phyloP scores from a whole-genome alignment of 2,113 vertebrate species.

The Spea bombifrons region DNA sequence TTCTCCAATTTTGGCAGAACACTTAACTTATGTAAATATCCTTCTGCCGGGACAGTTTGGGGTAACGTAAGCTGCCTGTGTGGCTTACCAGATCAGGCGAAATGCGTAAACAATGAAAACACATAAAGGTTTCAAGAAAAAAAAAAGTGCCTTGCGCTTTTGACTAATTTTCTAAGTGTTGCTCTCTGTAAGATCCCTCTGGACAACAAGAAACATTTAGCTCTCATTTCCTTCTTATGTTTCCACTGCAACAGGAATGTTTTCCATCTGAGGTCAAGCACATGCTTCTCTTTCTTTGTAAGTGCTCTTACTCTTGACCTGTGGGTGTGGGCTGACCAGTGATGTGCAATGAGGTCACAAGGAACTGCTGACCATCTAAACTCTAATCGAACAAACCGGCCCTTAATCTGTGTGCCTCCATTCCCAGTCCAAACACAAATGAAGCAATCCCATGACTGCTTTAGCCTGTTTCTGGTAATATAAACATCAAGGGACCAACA shows the following conservation, averaged over 20 bases:
- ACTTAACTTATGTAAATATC: slow-evolving; percentile 65
- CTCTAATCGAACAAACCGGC: slow-evolving; percentile 16
- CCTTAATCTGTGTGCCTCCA: slow-evolving; percentile 5
- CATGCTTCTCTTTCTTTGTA: slow-evolving; percentile 25
- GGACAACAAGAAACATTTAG: slow-evolving; percentile 31
- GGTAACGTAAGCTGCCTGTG: slow-evolving; percentile 65
- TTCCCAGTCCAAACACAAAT: slow-evolving; percentile 28
- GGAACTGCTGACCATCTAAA: slow-evolving; percentile 29
- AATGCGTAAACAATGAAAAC: slow-evolving; percentile 69
- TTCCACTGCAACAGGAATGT: slow-evolving; percentile 11
- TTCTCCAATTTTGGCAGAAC: slow-evolving; percentile 65
- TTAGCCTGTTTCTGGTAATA: slow-evolving; percentile 35
- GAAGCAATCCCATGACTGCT: slow-evolving; percentile 14
- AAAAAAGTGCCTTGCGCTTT: slow-evolving; percentile 46
- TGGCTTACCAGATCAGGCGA: slow-evolving; percentile 72
- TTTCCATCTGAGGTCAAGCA: slow-evolving; percentile 33
- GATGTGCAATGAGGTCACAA: slow-evolving; percentile 10
- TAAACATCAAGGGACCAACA: slow-evolving; percentile 28
- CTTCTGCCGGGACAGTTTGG: slow-evolving; percentile 66
- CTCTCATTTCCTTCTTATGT: neutral
- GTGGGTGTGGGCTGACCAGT: slow-evolving; percentile 9
- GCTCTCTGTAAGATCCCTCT: slow-evolving; percentile 1
- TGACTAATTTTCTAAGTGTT: slow-evolving; percentile 6
- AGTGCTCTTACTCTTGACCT: slow-evolving; percentile 33
- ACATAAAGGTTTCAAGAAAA: slow-evolving; percentile 41